Base-by-base conservation (phyloP, 2,113 vertebrate species). In the Gulo gulo region DNA sequence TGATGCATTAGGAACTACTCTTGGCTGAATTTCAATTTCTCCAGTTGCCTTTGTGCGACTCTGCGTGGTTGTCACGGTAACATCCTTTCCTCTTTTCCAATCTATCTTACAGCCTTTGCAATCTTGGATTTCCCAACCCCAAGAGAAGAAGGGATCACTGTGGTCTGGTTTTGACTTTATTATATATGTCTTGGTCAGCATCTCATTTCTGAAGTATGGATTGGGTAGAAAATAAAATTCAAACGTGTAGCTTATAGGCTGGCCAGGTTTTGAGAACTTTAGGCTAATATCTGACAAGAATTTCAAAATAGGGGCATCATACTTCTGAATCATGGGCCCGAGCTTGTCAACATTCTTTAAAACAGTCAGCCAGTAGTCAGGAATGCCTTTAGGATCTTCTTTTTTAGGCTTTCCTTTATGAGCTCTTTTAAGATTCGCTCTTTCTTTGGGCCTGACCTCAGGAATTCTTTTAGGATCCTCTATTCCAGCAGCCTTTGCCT, bases 291-390 rank as follows among this genome's bases (percentile, higher is more conserved):
- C 99, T 98, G 99, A 99, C 98, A 99, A 99, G 98, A 99, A 99
- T 98, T 99, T 99, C 94, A 99, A 99, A 94, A 99, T 99, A 95
- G 99, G 99, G 91, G 99, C 99, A 97, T 99, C 99, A 47, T 99
- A 99, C 95, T 99, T 99, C 99, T 99, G 97, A 98, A 99, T 99
- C 99, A 99, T 99, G 98, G 99, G 99, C 92, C 99, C 99, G 69
- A 99, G 99, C 96, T 99, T 99, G 96, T 99, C 99, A 95, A 99
- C 99, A 7, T 99, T 99, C 97, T 99, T 99, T 98, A 99, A 99
- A 94, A 99, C 99, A 0, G 99, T 99, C 98, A 99, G 98, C 99
- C 99, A 99, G 98, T 99, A 99, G 89, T 99, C 99, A 15, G 99
- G 99, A 98, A 99, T 99, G 98, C 99, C 99, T 99, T 99, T 99